Base-by-base conservation (phyloP, 2,888 invertebrate species). In the Drosophila tripunctata region DNA sequence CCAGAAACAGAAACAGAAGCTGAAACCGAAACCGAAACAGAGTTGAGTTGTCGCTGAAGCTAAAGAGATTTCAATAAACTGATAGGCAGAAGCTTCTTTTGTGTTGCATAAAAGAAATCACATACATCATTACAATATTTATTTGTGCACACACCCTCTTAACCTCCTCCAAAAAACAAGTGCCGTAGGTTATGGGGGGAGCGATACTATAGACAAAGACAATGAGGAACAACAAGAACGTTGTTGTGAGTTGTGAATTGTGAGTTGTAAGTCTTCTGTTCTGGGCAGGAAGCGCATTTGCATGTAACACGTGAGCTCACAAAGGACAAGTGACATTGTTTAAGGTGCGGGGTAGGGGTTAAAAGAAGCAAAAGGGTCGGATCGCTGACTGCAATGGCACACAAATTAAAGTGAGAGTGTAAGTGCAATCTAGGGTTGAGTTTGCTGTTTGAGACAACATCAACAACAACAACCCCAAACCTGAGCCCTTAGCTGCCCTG, bases 101-200 rank as follows among this genome's bases (percentile, higher is more conserved):
- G 69, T 72, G 27, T 35, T 47, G 45, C 50, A 79, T 78, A 71
- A 84, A 81, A 69, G 75, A 66, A 85, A 85, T 81, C 85, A 79
- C 77, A 83, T 80, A 80, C 82, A 85, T 83, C 82, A 86, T 83
- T 83, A 85, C 82, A 83, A 83, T 85, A 86, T 85, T 83, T 86
- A 80, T 83, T 86, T 76, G 77, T 36, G 61, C 63, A 27, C 8
- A 27, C 27, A 54, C 83, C 65, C 73, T 64, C 83, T 72, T 77
- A 79, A 65, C 65, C 77, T 67, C 48, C 56, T 43, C 58, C 35
- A 22, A 45, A 22, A 45, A 21, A 27, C 56, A 55, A 41, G 43
- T 54, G 56, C 41, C 30, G 30, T 19, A 30, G 31, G 21, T 5
- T 21, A 21, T 4, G 21, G 21, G 21, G 6, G 27, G 10, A 3